Percentiles rank a stretch among this genome's conserved stretches.
Evolutionary conservation across 2,797 vertebrate species (phyloP).

Genomic region (Sebastes umbrosus): DNA sequence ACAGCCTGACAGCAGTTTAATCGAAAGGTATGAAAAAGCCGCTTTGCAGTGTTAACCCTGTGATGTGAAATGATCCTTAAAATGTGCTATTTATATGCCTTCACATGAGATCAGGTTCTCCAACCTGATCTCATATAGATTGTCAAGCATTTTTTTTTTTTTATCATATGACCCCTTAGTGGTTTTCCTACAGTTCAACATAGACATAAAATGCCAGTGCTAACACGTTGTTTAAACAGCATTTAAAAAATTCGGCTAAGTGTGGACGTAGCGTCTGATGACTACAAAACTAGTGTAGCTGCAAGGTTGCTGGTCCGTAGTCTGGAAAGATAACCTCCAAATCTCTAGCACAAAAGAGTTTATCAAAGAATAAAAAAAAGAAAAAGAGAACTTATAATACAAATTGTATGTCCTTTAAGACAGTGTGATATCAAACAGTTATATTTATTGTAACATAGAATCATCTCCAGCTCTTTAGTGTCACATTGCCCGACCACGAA

Average conservation of each 20-base stretch:
- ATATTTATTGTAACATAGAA: background rate
- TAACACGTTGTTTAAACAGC: background rate
- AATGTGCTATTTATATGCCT: too few relatives aligned
- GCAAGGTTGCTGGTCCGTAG: background rate
- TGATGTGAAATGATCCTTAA: too few relatives aligned
- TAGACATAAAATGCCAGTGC: background rate
- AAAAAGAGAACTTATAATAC: background rate
- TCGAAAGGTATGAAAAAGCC: too few relatives aligned
- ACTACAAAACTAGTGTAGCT: background rate
- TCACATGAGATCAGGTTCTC: too few relatives aligned
- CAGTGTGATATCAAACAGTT: background rate
- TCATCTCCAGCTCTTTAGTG: background rate
- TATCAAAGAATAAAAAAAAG: background rate
- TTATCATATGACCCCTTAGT: background rate
- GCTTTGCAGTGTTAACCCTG: too few relatives aligned
- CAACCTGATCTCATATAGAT: background rate
- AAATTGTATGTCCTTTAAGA: background rate
- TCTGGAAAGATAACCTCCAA: background rate
- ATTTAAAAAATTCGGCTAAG: background rate
- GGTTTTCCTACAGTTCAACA: background rate
- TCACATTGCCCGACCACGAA: background rate
- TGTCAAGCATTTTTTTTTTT: background rate
- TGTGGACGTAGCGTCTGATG: background rate
- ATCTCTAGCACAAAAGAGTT: background rate
- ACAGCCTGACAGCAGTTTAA: too few relatives aligned